Percentiles rank a stretch among this genome's conserved stretches.
Conservation (phyloP, 2,797 vertebrate genomes). For the Tapirus indicus region DNA sequence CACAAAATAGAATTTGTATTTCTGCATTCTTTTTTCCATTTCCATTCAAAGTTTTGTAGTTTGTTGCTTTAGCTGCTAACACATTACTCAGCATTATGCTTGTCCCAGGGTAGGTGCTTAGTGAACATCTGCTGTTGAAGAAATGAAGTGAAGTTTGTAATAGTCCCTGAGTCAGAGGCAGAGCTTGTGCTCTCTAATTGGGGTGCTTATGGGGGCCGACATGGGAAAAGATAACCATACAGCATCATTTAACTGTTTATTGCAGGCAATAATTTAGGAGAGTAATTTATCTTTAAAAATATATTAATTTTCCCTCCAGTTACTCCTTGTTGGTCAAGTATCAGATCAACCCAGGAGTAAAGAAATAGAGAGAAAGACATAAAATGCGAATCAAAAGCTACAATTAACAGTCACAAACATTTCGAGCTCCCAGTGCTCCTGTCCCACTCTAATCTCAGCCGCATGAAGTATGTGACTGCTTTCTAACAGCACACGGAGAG, state of each 20-base stretch:
- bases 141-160: neutral
- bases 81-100: neutral
- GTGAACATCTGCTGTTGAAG: neutral
- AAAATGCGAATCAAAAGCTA: neutral
- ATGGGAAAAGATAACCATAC: neutral
- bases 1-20: neutral
- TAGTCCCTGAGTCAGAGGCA: neutral
- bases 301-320: neutral
- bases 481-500: neutral
- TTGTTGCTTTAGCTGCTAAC: neutral
- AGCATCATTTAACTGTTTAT: neutral
- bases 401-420: neutral
- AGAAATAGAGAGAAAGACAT: neutral
- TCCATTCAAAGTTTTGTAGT: neutral
- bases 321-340: neutral
- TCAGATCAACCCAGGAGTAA: neutral
- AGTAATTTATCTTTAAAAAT: neutral
- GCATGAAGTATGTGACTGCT: neutral
- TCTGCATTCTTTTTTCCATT: neutral
- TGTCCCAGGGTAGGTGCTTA: neutral
- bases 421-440: neutral
- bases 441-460: neutral
- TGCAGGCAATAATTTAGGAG: neutral
- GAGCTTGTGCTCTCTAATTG: neutral
- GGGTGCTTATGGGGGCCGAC: neutral